These are phyloP conservation scores for Miniopterus natalensis DNA, from an alignment of 2,113 vertebrate genomes.

Conservation along the genomic window DNA sequence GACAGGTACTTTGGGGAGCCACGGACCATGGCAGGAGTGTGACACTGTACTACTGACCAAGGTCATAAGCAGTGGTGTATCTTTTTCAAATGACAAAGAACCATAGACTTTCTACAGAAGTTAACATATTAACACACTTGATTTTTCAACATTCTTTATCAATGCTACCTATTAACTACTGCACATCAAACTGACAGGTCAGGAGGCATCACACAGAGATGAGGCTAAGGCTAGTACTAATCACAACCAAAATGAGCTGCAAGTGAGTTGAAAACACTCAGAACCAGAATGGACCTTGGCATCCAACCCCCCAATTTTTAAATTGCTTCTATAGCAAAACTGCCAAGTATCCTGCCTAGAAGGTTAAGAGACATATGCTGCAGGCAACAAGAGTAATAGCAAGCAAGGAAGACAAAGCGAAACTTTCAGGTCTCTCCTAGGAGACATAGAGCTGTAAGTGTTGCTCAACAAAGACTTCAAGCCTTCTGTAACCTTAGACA, in stretches of 20 bases:
- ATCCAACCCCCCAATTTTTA: background rate
- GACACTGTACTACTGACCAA: background rate
- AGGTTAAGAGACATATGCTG: background rate
- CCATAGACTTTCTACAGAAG: background rate
- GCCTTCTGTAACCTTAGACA: background rate
- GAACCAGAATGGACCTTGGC: background rate
- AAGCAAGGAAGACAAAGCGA: background rate
- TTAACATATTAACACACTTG: background rate
- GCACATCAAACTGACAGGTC: background rate
- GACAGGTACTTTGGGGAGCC: background rate
- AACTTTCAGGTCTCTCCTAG: background rate
- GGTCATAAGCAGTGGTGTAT: background rate
- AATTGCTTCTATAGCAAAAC: background rate
- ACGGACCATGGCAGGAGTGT: background rate
- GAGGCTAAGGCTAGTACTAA: background rate
- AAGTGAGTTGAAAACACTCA: background rate
- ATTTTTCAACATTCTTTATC: constrained; percentile 7
- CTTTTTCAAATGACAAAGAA: background rate
- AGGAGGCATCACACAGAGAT: background rate
- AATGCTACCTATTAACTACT: background rate
- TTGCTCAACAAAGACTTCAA: background rate
- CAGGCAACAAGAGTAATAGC: background rate
- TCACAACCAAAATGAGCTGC: background rate
- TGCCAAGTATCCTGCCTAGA: background rate
- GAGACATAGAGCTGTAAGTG: background rate